Evolutionary conservation across 2,113 vertebrate genomes (phyloP), one percentile per base, ranked within the genome.

Genomic region (Plectropomus leopardus): DNA sequence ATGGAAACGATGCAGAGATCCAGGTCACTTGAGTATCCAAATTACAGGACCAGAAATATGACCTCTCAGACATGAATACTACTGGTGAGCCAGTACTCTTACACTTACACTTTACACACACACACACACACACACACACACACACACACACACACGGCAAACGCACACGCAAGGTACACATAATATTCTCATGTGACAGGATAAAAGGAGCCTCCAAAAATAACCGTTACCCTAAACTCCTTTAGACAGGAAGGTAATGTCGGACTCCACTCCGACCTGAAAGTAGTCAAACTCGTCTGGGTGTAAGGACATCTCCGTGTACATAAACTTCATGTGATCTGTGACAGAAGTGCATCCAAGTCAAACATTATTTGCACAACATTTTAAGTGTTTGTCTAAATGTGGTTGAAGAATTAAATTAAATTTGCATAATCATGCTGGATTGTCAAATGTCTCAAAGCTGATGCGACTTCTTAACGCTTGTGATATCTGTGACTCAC

Each of bases 191-290:
- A 90, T 82, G 75, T 85, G 86, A 78, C 82, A 48, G 32, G 76
- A 73, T 77, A 69, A 88, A 58, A 17, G 36, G 13, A 55, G 14
- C 47, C 40, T 78, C 86, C 72, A 69, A 72, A 92, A 71, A 85
- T 88, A 87, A 80, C 19, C 50, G 84, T 95, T 96, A 99, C 98
- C 96, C 96, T 96, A 68, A 99, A 1, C 93, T 99, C 98, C 92
- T 97, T 99, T 73, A 98, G 95, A 92, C 96, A 99, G 94, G 94
- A 99, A 98, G 0, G 97, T 99, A 92, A 99, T 92, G 88, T 97
- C 95, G 15, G 96, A 96, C 82, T 97, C 93, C 32, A 95, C 80
- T 88, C 96, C 95, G 9, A 96, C 91, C 92, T 98, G 96, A 89
- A 97, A 97, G 92, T 95, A 94, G 86, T 97, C 96, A 93, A 99